Evolutionary conservation across 2,888 invertebrate species (phyloP).

Genomic region (Pheosia gnoma): DNA sequence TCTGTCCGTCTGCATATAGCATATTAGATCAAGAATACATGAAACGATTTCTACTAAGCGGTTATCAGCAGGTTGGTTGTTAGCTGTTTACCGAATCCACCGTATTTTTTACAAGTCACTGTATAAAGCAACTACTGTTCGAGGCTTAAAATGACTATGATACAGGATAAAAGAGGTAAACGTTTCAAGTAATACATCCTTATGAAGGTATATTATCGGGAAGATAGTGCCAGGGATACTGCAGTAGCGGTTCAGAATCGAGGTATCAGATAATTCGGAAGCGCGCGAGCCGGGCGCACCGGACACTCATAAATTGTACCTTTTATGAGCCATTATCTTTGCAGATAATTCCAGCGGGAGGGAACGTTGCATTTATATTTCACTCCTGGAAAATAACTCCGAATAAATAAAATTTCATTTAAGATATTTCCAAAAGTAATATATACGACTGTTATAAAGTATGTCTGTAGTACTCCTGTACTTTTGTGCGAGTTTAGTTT

Average conservation of each 20-base stretch:
- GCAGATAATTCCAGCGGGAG: conserved; percentile 58
- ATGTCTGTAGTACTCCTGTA: too few species aligned
- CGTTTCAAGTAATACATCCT: conserved; percentile 16
- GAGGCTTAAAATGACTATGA: too few species aligned
- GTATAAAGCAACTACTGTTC: too few species aligned
- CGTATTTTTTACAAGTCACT: too few species aligned
- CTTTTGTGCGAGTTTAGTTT: too few species aligned
- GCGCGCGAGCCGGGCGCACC: conserved; percentile 48
- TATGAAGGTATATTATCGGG: conserved; percentile 26
- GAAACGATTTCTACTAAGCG: too few species aligned
- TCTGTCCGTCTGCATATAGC: too few species aligned
- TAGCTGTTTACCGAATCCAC: too few species aligned
- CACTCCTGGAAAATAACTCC: conserved; percentile 39
- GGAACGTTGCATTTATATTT: conserved; percentile 55
- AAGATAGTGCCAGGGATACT: conserved; percentile 34
- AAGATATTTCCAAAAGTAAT: too few species aligned
- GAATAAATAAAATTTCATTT: background rate
- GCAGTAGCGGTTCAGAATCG: conserved; percentile 29
- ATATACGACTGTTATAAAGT: too few species aligned
- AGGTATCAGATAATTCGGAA: conserved; percentile 66
- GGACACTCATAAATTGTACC: conserved; percentile 69
- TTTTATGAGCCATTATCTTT: conserved; percentile 75
- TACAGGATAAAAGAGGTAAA: conserved; percentile 4
- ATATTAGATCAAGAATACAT: too few species aligned
- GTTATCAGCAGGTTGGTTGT: too few species aligned